Base-by-base conservation (phyloP, 30 jellyfish, hydroid and myxozoan genomes). In the Catostylus mosaicus region DNA sequence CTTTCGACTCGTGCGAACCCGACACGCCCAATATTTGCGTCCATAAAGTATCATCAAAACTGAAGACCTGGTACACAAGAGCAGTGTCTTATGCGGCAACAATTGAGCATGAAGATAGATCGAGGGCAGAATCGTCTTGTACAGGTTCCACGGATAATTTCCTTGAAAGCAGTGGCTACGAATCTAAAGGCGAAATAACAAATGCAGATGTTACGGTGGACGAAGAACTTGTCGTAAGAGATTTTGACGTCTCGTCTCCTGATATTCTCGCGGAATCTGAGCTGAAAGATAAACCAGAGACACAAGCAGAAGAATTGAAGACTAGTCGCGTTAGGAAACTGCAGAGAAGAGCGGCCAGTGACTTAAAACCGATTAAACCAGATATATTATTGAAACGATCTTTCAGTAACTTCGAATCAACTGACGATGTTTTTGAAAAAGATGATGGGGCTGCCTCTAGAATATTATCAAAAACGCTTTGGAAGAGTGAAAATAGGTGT, bases 51-150 rank as follows among this genome's bases (percentile, higher is more conserved):
- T 68, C 92, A 0, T 68, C 92, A 37, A 82, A 82, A 37, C 62
- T 82, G 12, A 74, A 67, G 37, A 82, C 75, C 14, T 82, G 92
- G 92, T 66, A 82, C 46, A 56, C 86, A 22, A 52, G 79, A 51
- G 92, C 92, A 35, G 75, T 86, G 63, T 82, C 92, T 20, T 22
- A 29, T 52, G 92, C 92, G 23, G 86, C 86, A 0, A 56, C 64
- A 1, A 64, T 52, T 19, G 92, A 82, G 56, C 76, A 62, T 60
- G 92, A 70, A 82, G 92, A 82, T 4, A 23, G 56, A 32, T 52
- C 81, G 18, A 34, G 82, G 47, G 82, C 89, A 8, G 89, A 63
- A 29, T 80, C 83, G 33, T 46, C 77, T 7, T 23, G 47, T 9
- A 70, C 92, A 1, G 92, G 65, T 7, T 82, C 82, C 11, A 68